Conservation (phyloP, 2,797 vertebrate species). For the Hipposideros larvatus region DNA sequence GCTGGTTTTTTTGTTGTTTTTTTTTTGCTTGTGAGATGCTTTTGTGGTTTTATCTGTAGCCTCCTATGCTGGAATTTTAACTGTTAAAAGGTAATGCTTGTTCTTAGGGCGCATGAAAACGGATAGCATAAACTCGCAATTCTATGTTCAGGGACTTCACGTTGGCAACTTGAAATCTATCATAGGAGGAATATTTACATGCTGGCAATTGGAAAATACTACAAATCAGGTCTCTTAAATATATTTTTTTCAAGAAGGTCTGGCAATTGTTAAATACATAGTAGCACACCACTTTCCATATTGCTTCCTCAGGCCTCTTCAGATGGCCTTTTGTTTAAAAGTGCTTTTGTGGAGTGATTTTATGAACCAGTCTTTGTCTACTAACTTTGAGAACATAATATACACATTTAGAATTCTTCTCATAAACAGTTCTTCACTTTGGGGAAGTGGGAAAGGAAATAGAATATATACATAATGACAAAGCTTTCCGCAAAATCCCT, state of each 20-base stretch:
- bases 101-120: neutral
- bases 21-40: no score
- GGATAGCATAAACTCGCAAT: neutral
- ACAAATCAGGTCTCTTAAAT: neutral
- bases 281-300: neutral
- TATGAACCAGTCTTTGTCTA: neutral
- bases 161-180: neutral
- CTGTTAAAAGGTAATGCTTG: neutral
- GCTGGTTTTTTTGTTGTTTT: neutral
- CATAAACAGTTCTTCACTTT: neutral
- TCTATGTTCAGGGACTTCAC: neutral
- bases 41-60: neutral
- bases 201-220: neutral
- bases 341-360: neutral
- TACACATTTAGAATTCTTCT: neutral
- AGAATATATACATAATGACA: neutral
- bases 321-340: neutral
- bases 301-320: neutral
- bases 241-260: neutral
- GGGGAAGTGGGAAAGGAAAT: neutral
- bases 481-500: neutral
- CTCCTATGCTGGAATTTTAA: neutral
- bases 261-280: neutral
- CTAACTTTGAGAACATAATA: neutral
- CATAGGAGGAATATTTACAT: neutral